Base-by-base conservation (phyloP, 2,888 invertebrate genomes). In the Lycia hirtaria region DNA sequence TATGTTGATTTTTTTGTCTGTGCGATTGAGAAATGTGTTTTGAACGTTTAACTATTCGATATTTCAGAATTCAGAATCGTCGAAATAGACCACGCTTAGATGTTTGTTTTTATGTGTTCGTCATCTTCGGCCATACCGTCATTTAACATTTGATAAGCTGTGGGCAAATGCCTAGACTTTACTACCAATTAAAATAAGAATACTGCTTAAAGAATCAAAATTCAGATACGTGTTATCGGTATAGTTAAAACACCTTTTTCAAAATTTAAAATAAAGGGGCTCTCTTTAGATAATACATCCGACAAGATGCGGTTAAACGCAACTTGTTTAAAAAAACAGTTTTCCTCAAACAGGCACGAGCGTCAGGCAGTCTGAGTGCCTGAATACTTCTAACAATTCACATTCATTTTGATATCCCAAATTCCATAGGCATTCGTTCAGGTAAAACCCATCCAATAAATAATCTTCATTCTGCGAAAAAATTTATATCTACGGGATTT, bases 11-110 rank as follows among this genome's bases (percentile, higher is more conserved):
- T 50, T n/a, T 56, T 56, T 38, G 38, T 35, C 30, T 44, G 10
- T 35, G 14, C 2, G 14, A 47, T 56, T 56, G 56, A 6, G 56
- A 33, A 56, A 56, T 51, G 22, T 45, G 30, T 43, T 28, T 12
- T 44, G 14, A 33, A 22, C 45, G 20, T 45, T 20, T 9, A 32
- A 45, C 22, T 22, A 7, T 20, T 12, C 12, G 6, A 38, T 3
- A 15, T 19, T 19, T 1, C 19, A 40, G 5, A 24, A 24, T 7
- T 7, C 9, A 24, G 12, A 2, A 3, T n/a, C 38, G 20, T 22
- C 20, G 20, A 12, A n/a, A 20, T 22, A 7, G 4, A 10, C 9
- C 10, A 33, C 2, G 33, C n/a, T n/a, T n/a, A n/a, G n/a, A n/a
- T n/a, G n/a, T n/a, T n/a, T n/a, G n/a, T n/a, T n/a, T n/a, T n/a